phyloP scores from a whole-genome alignment of 2,888 invertebrate genomes.

The Stenotaenia linearis region DNA sequence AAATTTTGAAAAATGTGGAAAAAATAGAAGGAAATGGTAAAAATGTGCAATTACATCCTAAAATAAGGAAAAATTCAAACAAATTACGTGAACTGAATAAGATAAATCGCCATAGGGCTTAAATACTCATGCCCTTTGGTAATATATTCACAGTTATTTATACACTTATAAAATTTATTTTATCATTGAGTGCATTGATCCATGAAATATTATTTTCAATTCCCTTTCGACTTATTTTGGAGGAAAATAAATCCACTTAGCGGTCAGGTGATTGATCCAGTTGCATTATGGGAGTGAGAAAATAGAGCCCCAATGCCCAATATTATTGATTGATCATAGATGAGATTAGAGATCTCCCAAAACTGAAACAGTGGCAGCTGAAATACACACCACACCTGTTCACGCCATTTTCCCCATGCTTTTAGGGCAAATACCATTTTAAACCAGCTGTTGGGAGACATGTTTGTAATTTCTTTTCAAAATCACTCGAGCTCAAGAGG shows the following conservation, averaged over 20 bases:
- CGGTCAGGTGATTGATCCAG: constrained; percentile 12
- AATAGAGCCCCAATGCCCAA: not conserved
- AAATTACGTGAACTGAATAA: too few relatives aligned
- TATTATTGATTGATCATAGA: constrained; percentile 18
- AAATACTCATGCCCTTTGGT: too few relatives aligned
- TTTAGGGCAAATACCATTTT: constrained; percentile 5
- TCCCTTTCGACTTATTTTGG: not conserved
- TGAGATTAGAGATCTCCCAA: not conserved
- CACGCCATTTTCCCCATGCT: not conserved
- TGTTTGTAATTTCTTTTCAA: constrained; percentile 17
- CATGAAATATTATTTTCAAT: not conserved
- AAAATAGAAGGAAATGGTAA: too few relatives aligned
- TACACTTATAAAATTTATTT: too few relatives aligned
- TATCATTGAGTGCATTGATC: not conserved
- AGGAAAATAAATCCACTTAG: not conserved
- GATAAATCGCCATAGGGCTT: too few relatives aligned
- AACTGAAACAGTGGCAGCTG: not conserved
- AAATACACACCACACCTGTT: constrained; percentile 1
- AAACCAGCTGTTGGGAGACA: constrained; percentile 7
- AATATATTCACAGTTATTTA: too few relatives aligned
- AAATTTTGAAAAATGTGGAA: too few relatives aligned
- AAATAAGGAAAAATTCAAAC: too few relatives aligned
- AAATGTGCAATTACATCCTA: too few relatives aligned
- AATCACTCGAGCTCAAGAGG: not conserved
- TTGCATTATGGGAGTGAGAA: not conserved